Evolutionary conservation across 2,113 vertebrate genomes (phyloP).

Genomic region (Macquaria ambigua): DNA sequence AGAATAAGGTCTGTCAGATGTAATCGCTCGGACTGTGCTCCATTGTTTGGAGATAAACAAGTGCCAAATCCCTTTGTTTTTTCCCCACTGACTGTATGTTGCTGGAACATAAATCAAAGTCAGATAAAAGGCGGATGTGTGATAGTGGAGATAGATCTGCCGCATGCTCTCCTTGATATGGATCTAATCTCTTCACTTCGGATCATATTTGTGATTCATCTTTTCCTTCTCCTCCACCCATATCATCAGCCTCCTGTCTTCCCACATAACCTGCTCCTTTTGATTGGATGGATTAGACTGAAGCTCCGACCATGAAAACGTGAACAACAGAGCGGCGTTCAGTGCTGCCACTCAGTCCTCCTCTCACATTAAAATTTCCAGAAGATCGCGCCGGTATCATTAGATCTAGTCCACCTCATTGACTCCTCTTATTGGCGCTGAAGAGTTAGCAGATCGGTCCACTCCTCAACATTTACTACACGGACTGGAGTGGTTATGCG

Average conservation of each 20-base stretch:
- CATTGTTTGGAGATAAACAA: slow-evolving; percentile 66
- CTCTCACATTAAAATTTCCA: slow-evolving; percentile 48
- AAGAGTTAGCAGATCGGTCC: slow-evolving; percentile 51
- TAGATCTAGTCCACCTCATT: slow-evolving; percentile 51
- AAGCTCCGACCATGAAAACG: slow-evolving; percentile 8
- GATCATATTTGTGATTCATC: slow-evolving; percentile 68
- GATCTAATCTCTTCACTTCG: slow-evolving; percentile 70
- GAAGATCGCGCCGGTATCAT: slow-evolving; percentile 49
- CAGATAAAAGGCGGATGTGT: slow-evolving; percentile 55
- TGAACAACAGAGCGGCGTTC: neutral
- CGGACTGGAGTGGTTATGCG: slow-evolving; percentile 27
- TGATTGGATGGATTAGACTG: slow-evolving; percentile 48
- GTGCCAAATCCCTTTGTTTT: slow-evolving; percentile 27
- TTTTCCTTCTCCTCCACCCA: slow-evolving; percentile 39
- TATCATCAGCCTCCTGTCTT: slow-evolving; percentile 46
- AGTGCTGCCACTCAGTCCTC: slow-evolving; percentile 13
- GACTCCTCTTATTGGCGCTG: slow-evolving; percentile 38
- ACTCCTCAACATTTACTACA: slow-evolving; percentile 37
- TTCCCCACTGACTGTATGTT: slow-evolving; percentile 29
- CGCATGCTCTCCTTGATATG: slow-evolving; percentile 55
- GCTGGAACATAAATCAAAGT: slow-evolving; percentile 67
- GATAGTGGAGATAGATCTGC: slow-evolving; percentile 58
- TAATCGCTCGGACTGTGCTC: slow-evolving; percentile 8
- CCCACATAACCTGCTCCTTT: slow-evolving; percentile 24
- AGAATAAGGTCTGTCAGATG: slow-evolving; percentile 42